These are phyloP conservation scores for Parnassius apollo DNA, from an alignment of 2,888 invertebrate species.

Conservation along the genomic window DNA sequence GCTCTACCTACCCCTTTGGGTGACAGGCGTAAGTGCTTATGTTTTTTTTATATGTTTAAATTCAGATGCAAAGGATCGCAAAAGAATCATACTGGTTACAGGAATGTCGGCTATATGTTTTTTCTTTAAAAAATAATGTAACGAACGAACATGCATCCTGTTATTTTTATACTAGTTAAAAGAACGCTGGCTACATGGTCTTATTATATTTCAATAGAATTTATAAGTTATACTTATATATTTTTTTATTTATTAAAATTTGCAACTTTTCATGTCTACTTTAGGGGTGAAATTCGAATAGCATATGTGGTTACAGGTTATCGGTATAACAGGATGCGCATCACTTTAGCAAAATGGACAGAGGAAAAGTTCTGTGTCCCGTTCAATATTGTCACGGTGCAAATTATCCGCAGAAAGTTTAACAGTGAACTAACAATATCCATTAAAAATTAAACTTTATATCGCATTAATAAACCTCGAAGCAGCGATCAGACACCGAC, in stretches of 20 bases:
- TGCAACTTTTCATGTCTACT: background rate
- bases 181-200: too few species aligned
- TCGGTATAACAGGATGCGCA: background rate
- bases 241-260: background rate
- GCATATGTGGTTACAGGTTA: background rate
- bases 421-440: constrained; percentile 38
- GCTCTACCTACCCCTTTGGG: too few species aligned
- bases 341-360: constrained; percentile 15
- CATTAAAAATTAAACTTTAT: constrained; percentile 54
- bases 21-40: too few species aligned
- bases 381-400: constrained; percentile 40
- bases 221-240: too few species aligned
- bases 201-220: too few species aligned
- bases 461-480: constrained; percentile 55
- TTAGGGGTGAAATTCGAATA: background rate
- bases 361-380: constrained; percentile 31
- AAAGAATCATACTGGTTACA: too few species aligned
- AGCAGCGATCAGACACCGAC: constrained; percentile 43
- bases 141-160: too few species aligned
- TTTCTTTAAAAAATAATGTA: too few species aligned
- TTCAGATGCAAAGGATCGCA: too few species aligned
- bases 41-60: too few species aligned
- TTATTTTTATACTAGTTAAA: too few species aligned
- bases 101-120: too few species aligned
- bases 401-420: constrained; percentile 23